phyloP scores from a whole-genome alignment of 2,797 vertebrate genomes.

The Coccyzus lansbergi region DNA sequence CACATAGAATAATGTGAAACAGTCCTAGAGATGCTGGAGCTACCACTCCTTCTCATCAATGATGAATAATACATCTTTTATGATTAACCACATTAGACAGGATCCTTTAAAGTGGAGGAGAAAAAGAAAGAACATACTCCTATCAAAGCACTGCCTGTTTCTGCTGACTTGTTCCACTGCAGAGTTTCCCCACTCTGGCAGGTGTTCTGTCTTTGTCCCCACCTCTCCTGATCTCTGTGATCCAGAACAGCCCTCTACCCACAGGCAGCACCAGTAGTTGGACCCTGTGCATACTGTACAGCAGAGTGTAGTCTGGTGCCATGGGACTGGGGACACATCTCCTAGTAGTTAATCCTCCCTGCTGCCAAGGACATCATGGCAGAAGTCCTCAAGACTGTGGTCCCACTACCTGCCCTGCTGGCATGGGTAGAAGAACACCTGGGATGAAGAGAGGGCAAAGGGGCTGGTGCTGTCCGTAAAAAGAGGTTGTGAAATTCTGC shows the following conservation, averaged over 20 bases:
- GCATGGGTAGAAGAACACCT: rapidly evolving
- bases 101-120: background rate
- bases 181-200: background rate
- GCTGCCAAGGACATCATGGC: background rate
- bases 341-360: background rate
- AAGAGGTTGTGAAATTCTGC: background rate
- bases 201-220: rapidly evolving
- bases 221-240: rapidly evolving
- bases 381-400: background rate
- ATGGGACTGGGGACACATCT: rapidly evolving
- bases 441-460: background rate
- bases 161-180: background rate
- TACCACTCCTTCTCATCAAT: background rate
- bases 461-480: background rate
- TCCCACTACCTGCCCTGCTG: rapidly evolving
- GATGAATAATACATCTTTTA: background rate
- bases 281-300: rapidly evolving
- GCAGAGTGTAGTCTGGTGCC: rapidly evolving
- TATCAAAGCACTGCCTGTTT: background rate
- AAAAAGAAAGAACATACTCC: background rate
- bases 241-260: rapidly evolving
- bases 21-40: background rate
- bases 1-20: background rate
- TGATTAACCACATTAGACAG: background rate
- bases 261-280: rapidly evolving